Evolutionary conservation across 1,140 invertebrate species (phyloP).

Genomic region (Tigriopus japonicus): DNA sequence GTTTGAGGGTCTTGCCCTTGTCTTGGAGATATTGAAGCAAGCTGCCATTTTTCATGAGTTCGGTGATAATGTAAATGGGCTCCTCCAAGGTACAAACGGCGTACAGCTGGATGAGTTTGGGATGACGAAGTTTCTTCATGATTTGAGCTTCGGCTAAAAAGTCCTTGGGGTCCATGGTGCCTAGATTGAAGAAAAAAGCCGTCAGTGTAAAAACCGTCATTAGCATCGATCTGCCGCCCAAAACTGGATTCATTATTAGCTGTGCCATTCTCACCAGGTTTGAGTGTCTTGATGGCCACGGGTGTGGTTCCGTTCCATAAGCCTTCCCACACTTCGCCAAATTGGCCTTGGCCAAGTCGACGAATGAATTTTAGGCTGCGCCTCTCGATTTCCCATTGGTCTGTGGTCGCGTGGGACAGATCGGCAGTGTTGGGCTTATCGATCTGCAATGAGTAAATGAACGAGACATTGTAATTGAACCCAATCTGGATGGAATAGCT

Average conservation of each 20-base stretch:
- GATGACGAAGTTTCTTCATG: constrained; percentile 93
- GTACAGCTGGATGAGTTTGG: constrained; percentile 88
- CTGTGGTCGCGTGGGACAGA: constrained; percentile 87
- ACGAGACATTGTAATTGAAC: neutral
- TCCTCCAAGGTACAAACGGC: constrained; percentile 97
- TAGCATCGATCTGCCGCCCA: too few relatives aligned
- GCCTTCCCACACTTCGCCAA: constrained; percentile 98
- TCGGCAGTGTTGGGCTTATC: constrained; percentile 93
- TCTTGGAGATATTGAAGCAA: constrained; percentile 77
- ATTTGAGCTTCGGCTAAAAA: constrained; percentile 97
- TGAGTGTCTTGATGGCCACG: constrained; percentile 96
- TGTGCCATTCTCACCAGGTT: constrained; percentile 41
- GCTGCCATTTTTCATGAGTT: constrained; percentile 95
- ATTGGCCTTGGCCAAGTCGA: constrained; percentile 91
- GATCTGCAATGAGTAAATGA: constrained; percentile 37
- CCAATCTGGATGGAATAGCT: too few relatives aligned
- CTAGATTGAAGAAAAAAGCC: constrained; percentile 22
- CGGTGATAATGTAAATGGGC: constrained; percentile 98
- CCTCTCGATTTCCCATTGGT: constrained; percentile 97
- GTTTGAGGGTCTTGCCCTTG: constrained; percentile 70
- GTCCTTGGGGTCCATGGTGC: constrained; percentile 96
- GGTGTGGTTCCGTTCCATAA: constrained; percentile 95
- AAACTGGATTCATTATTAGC: too few relatives aligned
- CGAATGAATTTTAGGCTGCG: constrained; percentile 77
- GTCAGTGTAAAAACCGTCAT: neutral